phyloP scores from a whole-genome alignment of 2,797 vertebrate genomes.

The Tapirus indicus region DNA sequence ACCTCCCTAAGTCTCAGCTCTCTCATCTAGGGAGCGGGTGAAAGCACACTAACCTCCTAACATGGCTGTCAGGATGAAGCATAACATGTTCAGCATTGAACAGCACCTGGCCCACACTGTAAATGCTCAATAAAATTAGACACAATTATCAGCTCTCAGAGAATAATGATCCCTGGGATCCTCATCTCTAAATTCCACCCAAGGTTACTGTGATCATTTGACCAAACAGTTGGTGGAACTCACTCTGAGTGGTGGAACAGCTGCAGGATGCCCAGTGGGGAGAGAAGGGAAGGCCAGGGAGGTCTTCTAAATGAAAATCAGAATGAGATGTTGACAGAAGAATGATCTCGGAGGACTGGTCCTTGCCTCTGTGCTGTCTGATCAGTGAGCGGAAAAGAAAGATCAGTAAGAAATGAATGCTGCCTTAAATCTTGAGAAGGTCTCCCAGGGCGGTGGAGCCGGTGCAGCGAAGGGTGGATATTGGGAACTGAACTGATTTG shows the following conservation, averaged over 20 bases:
- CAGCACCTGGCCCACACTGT: neutral
- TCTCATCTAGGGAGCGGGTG: neutral
- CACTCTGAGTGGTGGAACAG: neutral
- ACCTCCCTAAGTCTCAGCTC: neutral
- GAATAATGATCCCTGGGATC: neutral
- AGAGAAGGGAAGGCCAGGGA: neutral
- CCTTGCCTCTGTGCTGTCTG: neutral
- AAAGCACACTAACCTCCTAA: neutral
- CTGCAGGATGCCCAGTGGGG: neutral
- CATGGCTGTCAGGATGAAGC: neutral
- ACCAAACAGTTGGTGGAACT: neutral
- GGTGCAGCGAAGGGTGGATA: neutral
- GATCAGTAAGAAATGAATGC: neutral
- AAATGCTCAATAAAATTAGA: neutral
- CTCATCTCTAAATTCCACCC: neutral
- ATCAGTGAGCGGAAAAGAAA: neutral
- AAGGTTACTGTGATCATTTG: neutral
- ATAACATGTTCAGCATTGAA: neutral
- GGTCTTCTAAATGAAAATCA: constrained; percentile 10
- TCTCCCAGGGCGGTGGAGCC: neutral
- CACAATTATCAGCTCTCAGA: neutral
- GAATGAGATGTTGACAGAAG: neutral
- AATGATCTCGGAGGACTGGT: neutral
- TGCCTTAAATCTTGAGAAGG: neutral
- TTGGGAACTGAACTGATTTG: neutral